Evolutionary conservation across 2,888 invertebrate genomes (phyloP), one percentile per base, ranked within the genome.

Genomic region (Lapara coniferarum): DNA sequence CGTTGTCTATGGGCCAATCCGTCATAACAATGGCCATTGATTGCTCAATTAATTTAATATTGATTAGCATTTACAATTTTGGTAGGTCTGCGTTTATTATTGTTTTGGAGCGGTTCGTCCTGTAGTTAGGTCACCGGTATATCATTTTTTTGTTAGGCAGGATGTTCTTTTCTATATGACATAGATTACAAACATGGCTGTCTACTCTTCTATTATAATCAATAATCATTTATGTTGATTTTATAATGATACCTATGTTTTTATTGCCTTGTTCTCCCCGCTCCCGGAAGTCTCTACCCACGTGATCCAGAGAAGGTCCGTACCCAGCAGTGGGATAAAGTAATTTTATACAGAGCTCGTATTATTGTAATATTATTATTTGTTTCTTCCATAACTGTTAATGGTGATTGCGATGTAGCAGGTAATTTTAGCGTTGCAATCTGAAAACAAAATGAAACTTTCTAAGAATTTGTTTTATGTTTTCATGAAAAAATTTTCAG

Each of bases 11-110:
- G 77, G 78, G 81, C 85, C 73, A 84, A 85, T 84, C 84, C 81
- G 84, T 83, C 78, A 78, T 78, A 75, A 88, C 89, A 87, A 87
- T 88, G 75, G 80, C 72, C 74, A 72, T 80, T 74, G 74, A 77
- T 76, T 76, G 66, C 74, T 79, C 84, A 88, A 88, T 89, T 89
- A 85, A 80, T 85, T 78, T 78, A 74, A 73, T 81, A 81, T 81
- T 82, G 78, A 82, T 83, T 84, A 82, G 76, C 76, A 80, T 84
- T 71, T 82, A 82, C 79, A 52, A 37, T 68, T 52, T 68, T 63
- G 63, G 63, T 46, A 46, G 19, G 63, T 63, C 49, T 49, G 63
- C 63, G 63, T 63, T 63, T 63, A 63, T 63, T 49, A 63, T 63
- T 63, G 63, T 63, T 63, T 63, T 19, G 63, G 49, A 63, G 19